phyloP scores from a whole-genome alignment of 2,888 invertebrate species.

The Ophion obscuratus region DNA sequence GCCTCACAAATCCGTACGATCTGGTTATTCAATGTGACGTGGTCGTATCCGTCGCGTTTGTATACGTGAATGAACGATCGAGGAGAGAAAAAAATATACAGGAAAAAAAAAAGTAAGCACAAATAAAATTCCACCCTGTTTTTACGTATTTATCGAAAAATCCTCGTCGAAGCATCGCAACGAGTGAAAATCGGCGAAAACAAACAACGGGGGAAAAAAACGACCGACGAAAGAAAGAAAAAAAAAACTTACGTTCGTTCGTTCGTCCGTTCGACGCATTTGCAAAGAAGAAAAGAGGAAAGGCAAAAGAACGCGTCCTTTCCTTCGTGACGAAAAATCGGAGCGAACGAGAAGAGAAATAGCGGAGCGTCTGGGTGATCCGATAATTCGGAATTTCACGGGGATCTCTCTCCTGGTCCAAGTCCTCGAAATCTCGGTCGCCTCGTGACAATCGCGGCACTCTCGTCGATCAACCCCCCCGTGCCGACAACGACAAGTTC shows the following conservation, averaged over 20 bases:
- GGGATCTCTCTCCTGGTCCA: neutral
- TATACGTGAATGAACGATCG: neutral
- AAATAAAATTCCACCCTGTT: neutral
- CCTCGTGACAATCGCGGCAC: constrained; percentile 3
- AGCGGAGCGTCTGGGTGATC: neutral
- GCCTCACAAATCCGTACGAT: constrained; percentile 47
- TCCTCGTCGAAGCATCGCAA: neutral
- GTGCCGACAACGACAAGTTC: neutral
- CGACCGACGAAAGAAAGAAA: neutral
- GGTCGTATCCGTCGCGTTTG: neutral
- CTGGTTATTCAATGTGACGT: constrained; percentile 41
- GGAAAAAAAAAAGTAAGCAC: neutral
- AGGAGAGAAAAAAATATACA: neutral
- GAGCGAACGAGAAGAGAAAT: neutral
- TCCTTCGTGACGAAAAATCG: no score
- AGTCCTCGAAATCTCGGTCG: neutral
- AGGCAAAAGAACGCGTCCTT: neutral
- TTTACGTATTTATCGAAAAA: neutral
- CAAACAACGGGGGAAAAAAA: neutral
- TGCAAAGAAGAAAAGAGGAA: neutral
- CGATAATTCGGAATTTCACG: neutral
- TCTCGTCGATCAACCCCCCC: constrained; percentile 13
- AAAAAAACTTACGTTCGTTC: constrained; percentile 55
- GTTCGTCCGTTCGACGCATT: constrained; percentile 57
- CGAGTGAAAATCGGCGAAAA: neutral